Evolutionary conservation across 2,113 vertebrate species (phyloP), one percentile per base, ranked within the genome.

Genomic region (Acanthochromis polyacanthus): DNA sequence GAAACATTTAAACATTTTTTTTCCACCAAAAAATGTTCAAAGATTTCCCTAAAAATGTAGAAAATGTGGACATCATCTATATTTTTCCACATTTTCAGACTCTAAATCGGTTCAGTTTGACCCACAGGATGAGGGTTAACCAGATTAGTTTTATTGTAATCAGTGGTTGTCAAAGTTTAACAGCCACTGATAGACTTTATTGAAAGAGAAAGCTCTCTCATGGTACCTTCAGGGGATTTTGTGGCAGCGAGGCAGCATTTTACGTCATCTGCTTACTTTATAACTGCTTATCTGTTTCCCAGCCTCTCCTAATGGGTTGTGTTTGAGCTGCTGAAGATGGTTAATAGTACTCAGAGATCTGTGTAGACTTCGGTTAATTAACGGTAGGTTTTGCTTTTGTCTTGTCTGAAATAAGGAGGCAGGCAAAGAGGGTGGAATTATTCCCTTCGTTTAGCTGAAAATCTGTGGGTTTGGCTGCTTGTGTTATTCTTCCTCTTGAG

Each of bases 371-470:
- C 5, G 20, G 40, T 70, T 60, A 70, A 1, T 14, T 58, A 20
- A 53, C 22, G 25, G n/a, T 23, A 36, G 59, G 20, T 74, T 81
- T 59, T 48, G 43, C 38, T 20, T 51, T 40, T 40, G 20, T 50
- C 19, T 28, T 50, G 48, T 10, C 9, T 77, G 23, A 52, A 46
- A 75, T 51, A 36, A 22, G n/a, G 28, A 57, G 45, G 20, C 57
- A 69, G 77, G 28, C 48, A 36, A 40, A 32, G 23, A 46, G 28
- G 30, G 17, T 56, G 55, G 0, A 63, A 6, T 40, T 51, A 7
- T 61, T 81, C 72, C 10, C 7, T 38, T 36, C 0, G 25, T 12
- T 73, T 50, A 57, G 75, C 30, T 71, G 38, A 45, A 77, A 68
- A 50, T 55, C 23, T 50, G 10, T 45, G 22, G 5, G 17, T 84